These are phyloP conservation scores for Leptopilina clavipes DNA, from an alignment of 1,140 invertebrate species.

Conservation along the genomic window DNA sequence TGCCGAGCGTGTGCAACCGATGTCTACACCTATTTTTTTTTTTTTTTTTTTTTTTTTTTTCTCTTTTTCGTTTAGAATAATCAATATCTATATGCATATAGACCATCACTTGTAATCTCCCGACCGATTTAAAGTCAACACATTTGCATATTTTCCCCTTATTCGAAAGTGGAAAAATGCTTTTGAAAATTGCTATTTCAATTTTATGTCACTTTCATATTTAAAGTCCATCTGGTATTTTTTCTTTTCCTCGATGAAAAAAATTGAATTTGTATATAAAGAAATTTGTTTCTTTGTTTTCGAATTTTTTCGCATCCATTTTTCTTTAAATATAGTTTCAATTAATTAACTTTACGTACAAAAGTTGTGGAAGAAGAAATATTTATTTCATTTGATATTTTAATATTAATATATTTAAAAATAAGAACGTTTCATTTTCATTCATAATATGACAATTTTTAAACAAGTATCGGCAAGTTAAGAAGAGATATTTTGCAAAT, in stretches of 20 bases:
- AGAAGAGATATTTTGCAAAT: too few species aligned
- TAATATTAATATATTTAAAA: too few species aligned
- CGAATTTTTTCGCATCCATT: too few species aligned
- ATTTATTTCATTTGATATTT: too few species aligned
- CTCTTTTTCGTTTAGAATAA: slow-evolving; percentile 41
- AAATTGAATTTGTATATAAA: not conserved
- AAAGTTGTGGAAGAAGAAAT: too few species aligned
- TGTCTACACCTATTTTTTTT: slow-evolving; percentile 53
- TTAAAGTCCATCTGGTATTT: not conserved
- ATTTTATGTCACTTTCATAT: not conserved
- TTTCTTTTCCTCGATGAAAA: not conserved
- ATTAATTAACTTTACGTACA: too few species aligned
- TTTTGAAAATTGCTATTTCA: not conserved
- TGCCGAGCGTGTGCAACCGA: slow-evolving; percentile 54
- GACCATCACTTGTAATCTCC: not conserved
- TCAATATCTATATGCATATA: slow-evolving; percentile 8
- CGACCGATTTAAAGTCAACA: not conserved
- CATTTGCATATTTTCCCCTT: not conserved
- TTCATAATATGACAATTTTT: too few species aligned
- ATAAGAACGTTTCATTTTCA: too few species aligned
- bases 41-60: slow-evolving; percentile 39
- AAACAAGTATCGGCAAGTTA: too few species aligned
- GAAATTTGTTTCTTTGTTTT: not conserved
- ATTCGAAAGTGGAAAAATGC: not conserved
- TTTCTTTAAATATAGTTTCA: not conserved